Conservation (phyloP, 1,140 invertebrate species). For the Drosophila bipectinata region DNA sequence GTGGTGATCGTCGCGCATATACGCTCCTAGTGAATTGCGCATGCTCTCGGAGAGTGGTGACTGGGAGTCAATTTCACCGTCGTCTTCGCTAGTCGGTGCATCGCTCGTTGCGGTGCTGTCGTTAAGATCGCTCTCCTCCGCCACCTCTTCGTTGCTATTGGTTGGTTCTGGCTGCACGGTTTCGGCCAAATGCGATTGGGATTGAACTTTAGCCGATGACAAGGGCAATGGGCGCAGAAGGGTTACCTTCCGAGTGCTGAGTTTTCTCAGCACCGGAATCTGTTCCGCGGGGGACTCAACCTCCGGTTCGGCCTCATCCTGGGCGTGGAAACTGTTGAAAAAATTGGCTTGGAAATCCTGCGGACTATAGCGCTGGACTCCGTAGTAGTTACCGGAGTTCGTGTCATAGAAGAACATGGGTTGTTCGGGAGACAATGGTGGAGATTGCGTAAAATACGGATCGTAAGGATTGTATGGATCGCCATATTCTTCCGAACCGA, state of each 20-base stretch:
- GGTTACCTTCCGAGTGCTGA: slow-evolving; percentile 41
- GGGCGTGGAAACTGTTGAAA: slow-evolving; percentile 28
- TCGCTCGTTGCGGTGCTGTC: slow-evolving; percentile 10
- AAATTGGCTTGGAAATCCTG: slow-evolving; percentile 43
- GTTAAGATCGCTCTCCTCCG: not conserved
- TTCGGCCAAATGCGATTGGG: not conserved
- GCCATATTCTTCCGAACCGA: slow-evolving; percentile 38
- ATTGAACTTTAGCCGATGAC: slow-evolving; percentile 5
- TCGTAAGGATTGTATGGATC: slow-evolving; percentile 54
- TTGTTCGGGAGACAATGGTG: slow-evolving; percentile 10
- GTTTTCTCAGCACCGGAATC: slow-evolving; percentile 16
- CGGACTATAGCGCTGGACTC: slow-evolving; percentile 46
- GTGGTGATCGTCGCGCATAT: slow-evolving; percentile 64
- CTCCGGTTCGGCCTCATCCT: not conserved
- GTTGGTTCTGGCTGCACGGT: slow-evolving; percentile 4
- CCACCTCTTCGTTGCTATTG: slow-evolving; percentile 18
- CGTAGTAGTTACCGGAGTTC: slow-evolving; percentile 56
- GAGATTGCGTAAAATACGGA: slow-evolving; percentile 14
- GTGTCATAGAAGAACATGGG: slow-evolving; percentile 65
- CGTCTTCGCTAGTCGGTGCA: slow-evolving; percentile 16
- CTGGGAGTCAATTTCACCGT: slow-evolving; percentile 3
- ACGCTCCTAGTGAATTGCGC: slow-evolving; percentile 62
- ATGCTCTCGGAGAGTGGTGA: slow-evolving; percentile 52
- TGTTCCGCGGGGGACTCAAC: slow-evolving; percentile 9
- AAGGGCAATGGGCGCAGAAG: slow-evolving; percentile 46